Base-by-base conservation (phyloP, 2,888 invertebrate genomes). In the Elysia crispata region DNA sequence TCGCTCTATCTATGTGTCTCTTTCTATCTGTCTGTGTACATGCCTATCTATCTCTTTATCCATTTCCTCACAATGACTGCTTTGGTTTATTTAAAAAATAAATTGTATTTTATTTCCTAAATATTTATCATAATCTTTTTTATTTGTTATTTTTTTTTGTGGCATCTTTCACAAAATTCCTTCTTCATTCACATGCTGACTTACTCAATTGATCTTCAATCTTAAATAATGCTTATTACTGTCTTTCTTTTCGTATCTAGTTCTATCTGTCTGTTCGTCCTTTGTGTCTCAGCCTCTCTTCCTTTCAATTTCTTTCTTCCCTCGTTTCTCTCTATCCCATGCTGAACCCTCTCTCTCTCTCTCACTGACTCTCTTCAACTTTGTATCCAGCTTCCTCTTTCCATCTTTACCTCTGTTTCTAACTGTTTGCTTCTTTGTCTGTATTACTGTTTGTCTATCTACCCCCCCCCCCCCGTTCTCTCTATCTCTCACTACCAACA, bases 241-340 rank as follows among this genome's bases (percentile, higher is more conserved):
- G n/a, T n/a, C n/a, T n/a, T n/a, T n/a, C n/a, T n/a, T n/a, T n/a
- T n/a, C n/a, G n/a, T n/a, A n/a, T n/a, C n/a, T n/a, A n/a, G n/a
- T n/a, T n/a, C n/a, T n/a, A n/a, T n/a, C n/a, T n/a, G n/a, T n/a
- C n/a, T n/a, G n/a, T n/a, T n/a, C n/a, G n/a, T n/a, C n/a, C n/a
- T n/a, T n/a, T n/a, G n/a, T n/a, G n/a, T 50, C 30, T 57, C 15
- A 28, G 28, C 15, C 57, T 74, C 57, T 18, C 15, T 57, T 57
- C 31, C 31, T 57, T 28, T 41, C 57, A 3, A 20, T 57, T 5
- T n/a, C n/a, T n/a, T 23, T 30, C 30, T 49, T 30, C 57, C 57
- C 60, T 31, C 69, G 28, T 8, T 54, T 67, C 67, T 50, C 66
- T 79, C 62, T 66, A 64, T 74, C 79, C 74, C 54, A 28, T 49